phyloP scores from a whole-genome alignment of 2,113 vertebrate genomes.

The Tetraodon nigroviridis region DNA sequence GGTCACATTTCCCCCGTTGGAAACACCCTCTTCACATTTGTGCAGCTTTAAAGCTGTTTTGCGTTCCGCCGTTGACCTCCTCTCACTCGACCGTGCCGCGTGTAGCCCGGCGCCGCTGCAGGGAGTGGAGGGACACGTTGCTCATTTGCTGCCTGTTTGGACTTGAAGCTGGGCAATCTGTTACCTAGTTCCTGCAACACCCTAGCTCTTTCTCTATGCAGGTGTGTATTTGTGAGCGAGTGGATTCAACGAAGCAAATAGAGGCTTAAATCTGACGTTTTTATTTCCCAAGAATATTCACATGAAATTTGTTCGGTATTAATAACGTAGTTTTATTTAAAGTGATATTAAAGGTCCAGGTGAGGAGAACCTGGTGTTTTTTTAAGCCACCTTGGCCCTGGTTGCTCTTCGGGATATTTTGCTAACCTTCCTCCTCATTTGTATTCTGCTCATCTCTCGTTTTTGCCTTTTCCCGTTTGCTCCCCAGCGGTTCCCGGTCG shows the following conservation, averaged over 20 bases:
- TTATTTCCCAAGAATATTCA: no score
- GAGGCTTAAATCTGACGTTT: no score
- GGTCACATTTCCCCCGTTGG: neutral
- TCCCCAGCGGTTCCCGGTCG: neutral
- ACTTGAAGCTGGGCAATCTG: conserved; percentile 19
- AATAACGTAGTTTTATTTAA: no score
- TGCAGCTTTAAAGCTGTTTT: neutral
- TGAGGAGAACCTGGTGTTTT: neutral
- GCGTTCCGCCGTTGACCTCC: neutral
- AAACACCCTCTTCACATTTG: neutral
- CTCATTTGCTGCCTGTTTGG: conserved; percentile 16
- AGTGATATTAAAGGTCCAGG: neutral
- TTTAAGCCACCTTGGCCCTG: neutral
- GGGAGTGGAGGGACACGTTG: conserved; percentile 3
- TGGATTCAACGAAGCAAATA: neutral
- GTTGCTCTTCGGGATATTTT: neutral
- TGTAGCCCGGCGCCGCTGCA: neutral
- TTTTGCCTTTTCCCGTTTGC: neutral
- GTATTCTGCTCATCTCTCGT: neutral
- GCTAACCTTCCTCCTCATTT: neutral
- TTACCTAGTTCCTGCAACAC: conserved; percentile 18
- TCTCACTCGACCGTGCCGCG: neutral
- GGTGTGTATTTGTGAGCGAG: neutral
- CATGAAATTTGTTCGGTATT: no score
- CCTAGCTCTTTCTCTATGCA: conserved; percentile 15